Conservation (phyloP, 2,888 invertebrate species). For the Mellilla xanthometata region DNA sequence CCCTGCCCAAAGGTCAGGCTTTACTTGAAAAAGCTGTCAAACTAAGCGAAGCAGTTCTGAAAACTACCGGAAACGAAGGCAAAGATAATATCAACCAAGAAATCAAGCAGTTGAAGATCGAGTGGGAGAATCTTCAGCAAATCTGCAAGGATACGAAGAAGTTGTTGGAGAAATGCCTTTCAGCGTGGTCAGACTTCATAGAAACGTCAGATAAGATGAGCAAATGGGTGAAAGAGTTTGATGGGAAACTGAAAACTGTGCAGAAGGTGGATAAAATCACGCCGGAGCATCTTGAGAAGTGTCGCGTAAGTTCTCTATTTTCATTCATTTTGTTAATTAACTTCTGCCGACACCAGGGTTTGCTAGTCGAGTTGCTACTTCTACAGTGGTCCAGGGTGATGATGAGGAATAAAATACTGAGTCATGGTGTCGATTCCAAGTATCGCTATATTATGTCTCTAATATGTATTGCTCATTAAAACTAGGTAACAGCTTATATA, state of each 20-base stretch:
- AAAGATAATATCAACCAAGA: constrained; percentile 92
- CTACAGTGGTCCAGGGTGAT: no score
- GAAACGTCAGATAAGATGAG: constrained; percentile 88
- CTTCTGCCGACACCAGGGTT: no score
- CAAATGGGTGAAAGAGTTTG: constrained; percentile 88
- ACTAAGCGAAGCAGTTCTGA: constrained; percentile 88
- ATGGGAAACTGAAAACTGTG: constrained; percentile 84
- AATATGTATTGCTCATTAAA: no score
- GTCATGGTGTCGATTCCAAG: no score
- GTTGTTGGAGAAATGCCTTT: constrained; percentile 88
- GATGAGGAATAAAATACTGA: no score
- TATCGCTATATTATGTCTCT: no score
- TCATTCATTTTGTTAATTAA: not conserved
- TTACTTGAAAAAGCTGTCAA: constrained; percentile 88
- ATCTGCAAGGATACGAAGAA: constrained; percentile 90
- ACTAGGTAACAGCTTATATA: no score
- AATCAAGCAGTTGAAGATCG: constrained; percentile 89
- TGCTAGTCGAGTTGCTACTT: no score
- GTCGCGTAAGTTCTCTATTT: constrained; percentile 80
- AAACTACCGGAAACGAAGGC: constrained; percentile 91
- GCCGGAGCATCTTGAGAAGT: constrained; percentile 89
- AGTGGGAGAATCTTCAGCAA: constrained; percentile 91
- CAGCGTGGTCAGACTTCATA: constrained; percentile 91
- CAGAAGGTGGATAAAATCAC: constrained; percentile 88
- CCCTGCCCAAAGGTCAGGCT: constrained; percentile 87